These are phyloP conservation scores for Temnothorax curvispinosus DNA, from an alignment of 1,140 invertebrate species.

Conservation along the genomic window DNA sequence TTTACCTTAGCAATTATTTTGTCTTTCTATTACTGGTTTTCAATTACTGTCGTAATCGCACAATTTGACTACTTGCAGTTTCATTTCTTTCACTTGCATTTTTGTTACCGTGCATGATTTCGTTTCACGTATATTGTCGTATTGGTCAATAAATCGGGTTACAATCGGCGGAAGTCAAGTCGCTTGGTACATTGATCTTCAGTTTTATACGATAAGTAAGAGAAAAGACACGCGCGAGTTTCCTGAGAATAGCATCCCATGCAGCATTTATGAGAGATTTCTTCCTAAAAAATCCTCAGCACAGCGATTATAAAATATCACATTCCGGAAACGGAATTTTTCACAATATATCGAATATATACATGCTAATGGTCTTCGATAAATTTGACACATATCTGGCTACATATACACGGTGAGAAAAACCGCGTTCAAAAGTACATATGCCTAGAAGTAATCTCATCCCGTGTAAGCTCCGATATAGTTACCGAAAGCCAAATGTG, in stretches of 20 bases:
- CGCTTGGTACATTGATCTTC: slow-evolving; percentile 23
- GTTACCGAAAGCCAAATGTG: background rate
- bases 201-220: slow-evolving; percentile 7
- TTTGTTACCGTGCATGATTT: background rate
- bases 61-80: slow-evolving; percentile 41
- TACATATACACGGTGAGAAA: background rate
- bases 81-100: background rate
- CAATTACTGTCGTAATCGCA: slow-evolving; percentile 54
- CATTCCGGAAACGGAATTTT: slow-evolving; percentile 3
- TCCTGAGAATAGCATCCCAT: background rate
- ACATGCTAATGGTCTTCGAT: slow-evolving; percentile 2
- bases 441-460: slow-evolving; percentile 23
- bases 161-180: slow-evolving; percentile 9
- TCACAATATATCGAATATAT: slow-evolving; percentile 3
- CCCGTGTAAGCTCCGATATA: slow-evolving; percentile 56
- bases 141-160: background rate
- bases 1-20: slow-evolving; percentile 82
- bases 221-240: slow-evolving; percentile 19
- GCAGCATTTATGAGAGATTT: background rate
- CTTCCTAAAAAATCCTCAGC: background rate
- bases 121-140: background rate
- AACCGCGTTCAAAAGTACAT: slow-evolving; percentile 34
- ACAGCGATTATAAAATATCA: slow-evolving; percentile 25
- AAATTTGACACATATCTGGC: background rate
- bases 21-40: slow-evolving; percentile 67